These are phyloP conservation scores for Chrysomallon squamiferum DNA, from an alignment of 1,140 invertebrate genomes.

Conservation along the genomic window DNA sequence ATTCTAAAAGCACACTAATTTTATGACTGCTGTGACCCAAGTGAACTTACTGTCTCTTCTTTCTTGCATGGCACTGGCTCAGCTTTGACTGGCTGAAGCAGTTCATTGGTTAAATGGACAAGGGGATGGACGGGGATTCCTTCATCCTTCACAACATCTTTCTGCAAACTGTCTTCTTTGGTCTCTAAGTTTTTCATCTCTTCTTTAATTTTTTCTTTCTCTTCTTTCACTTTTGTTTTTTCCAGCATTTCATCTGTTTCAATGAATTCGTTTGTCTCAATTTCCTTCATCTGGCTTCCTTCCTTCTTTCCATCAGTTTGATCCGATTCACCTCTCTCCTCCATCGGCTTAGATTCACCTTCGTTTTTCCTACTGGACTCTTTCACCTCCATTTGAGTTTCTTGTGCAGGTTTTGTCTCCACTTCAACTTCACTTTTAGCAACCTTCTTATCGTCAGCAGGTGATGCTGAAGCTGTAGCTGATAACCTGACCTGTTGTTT, in stretches of 20 bases:
- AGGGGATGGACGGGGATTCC: conserved; percentile 15
- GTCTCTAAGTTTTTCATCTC: background rate
- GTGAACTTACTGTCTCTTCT: conserved; percentile 9
- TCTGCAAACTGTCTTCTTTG: conserved; percentile 2
- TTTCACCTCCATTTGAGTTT: background rate
- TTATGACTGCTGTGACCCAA: too few relatives aligned
- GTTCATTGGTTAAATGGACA: conserved; percentile 14
- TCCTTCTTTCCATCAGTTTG: background rate
- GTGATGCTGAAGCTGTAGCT: conserved; percentile 20
- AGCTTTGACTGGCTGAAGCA: conserved; percentile 22
- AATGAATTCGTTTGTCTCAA: background rate
- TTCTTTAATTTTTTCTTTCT: background rate
- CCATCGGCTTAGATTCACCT: background rate
- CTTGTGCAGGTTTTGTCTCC: background rate
- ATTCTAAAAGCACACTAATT: too few relatives aligned
- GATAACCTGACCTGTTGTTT: conserved; percentile 10
- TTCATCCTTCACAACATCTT: conserved; percentile 14
- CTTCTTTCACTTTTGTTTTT: conserved; percentile 1
- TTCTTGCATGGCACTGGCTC: conserved; percentile 25
- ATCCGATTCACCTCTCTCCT: background rate
- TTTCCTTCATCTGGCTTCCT: background rate
- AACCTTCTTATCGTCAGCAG: background rate
- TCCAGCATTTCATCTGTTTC: conserved; percentile 15
- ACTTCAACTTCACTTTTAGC: background rate
- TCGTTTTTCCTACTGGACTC: background rate